Conservation (phyloP, 2,797 vertebrate genomes). For the Poeciliopsis infans region DNA sequence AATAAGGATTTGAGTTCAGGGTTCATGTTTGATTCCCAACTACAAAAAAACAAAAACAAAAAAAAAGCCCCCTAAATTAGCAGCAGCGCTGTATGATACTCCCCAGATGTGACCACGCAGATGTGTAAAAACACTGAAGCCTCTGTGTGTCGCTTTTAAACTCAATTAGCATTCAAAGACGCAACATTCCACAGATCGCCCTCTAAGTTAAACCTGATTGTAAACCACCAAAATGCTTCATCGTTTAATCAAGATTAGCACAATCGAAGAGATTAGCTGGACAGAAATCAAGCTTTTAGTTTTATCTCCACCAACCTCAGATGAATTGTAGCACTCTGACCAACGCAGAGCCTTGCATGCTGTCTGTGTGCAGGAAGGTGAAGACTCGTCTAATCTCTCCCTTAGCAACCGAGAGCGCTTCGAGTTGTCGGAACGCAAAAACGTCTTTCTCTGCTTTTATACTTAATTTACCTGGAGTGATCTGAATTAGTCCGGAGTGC, state of each 20-base stretch:
- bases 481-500: constrained; percentile 69
- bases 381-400: constrained; percentile 21
- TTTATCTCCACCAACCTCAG: not conserved
- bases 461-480: constrained; percentile 65
- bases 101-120: not conserved
- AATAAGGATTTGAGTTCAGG: not conserved
- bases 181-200: not conserved
- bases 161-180: not conserved
- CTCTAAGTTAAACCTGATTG: not conserved
- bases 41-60: no score
- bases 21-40: no score
- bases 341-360: not conserved
- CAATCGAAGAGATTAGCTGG: not conserved
- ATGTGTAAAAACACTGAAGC: not conserved
- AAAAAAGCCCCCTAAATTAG: not conserved
- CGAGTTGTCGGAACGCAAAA: constrained; percentile 42
- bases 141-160: not conserved
- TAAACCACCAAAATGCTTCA: not conserved
- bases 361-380: not conserved
- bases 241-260: not conserved
- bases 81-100: not conserved
- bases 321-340: not conserved
- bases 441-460: constrained; percentile 53
- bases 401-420: constrained; percentile 21
- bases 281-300: not conserved